Evolutionary conservation across 2,888 invertebrate genomes (phyloP).

Genomic region (Caenorhabditis imperialis): DNA sequence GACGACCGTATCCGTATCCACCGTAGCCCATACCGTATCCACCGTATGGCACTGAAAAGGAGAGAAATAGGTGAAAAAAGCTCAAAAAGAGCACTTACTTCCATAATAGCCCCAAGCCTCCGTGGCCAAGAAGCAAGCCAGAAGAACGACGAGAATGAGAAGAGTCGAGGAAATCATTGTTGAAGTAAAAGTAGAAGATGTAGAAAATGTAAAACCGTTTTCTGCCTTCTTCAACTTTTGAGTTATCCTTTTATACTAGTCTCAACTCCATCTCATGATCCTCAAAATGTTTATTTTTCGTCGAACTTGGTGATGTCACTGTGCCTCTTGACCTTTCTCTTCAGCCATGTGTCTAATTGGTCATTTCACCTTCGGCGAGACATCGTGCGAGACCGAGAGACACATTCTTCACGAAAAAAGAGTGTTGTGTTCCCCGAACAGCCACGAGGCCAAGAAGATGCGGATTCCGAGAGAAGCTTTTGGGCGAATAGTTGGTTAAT

Average conservation of each 20-base stretch:
- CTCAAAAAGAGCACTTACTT: constrained; percentile 31
- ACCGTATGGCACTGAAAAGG: constrained; percentile 41
- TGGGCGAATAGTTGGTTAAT: constrained; percentile 29
- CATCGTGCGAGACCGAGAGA: too few relatives aligned
- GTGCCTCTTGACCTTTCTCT: too few relatives aligned
- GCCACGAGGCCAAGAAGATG: not conserved
- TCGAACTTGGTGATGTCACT: too few relatives aligned
- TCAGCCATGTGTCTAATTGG: too few relatives aligned
- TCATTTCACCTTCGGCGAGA: too few relatives aligned
- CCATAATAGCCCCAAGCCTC: constrained; percentile 50
- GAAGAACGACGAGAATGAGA: constrained; percentile 35
- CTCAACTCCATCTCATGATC: too few relatives aligned
- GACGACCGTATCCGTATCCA: constrained; percentile 38
- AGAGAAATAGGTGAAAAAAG: too few relatives aligned
- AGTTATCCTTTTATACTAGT: too few relatives aligned
- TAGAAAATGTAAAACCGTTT: too few relatives aligned
- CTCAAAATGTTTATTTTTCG: too few relatives aligned
- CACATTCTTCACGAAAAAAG: too few relatives aligned
- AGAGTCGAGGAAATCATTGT: constrained; percentile 40
- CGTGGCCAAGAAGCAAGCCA: constrained; percentile 33
- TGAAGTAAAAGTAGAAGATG: not conserved
- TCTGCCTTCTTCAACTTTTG: too few relatives aligned
- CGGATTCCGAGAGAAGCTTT: not conserved
- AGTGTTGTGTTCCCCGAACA: constrained; percentile 47
- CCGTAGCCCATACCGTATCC: constrained; percentile 47